phyloP scores from a whole-genome alignment of 1,140 invertebrate genomes.

The Potamilus streckersoni region DNA sequence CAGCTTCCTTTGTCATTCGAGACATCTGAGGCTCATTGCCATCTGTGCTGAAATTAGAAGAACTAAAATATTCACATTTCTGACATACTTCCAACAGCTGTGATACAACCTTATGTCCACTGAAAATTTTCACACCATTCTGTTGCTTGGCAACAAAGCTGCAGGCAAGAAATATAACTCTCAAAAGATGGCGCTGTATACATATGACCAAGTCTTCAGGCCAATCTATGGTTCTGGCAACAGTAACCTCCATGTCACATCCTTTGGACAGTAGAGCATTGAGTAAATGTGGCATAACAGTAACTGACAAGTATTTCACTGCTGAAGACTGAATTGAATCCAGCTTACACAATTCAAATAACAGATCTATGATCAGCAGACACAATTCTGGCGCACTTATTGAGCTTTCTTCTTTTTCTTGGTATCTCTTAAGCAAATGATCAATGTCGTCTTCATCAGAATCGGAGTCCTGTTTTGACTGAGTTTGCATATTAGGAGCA shows the following conservation, averaged over 20 bases:
- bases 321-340: conserved; percentile 33
- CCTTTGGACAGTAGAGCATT: conserved; percentile 30
- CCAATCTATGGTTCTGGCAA: too few relatives aligned
- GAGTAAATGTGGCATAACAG: conserved; percentile 44
- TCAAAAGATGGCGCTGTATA: conserved; percentile 40
- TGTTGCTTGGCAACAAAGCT: conserved; percentile 43
- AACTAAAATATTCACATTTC: too few relatives aligned
- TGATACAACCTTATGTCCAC: conserved; percentile 23
- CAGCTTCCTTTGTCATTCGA: too few relatives aligned
- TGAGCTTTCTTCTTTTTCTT: conserved; percentile 6
- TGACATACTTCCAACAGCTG: conserved; percentile 1
- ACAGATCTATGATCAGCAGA: conserved; percentile 41
- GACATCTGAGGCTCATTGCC: too few relatives aligned
- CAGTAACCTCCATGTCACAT: neutral
- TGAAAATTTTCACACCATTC: conserved; percentile 46
- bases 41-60: too few relatives aligned
- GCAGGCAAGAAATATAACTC: conserved; percentile 40
- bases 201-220: too few relatives aligned
- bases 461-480: conserved; percentile 18
- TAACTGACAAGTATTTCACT: conserved; percentile 41
- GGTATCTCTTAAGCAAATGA: conserved; percentile 14
- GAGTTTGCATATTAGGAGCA: neutral
- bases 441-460: conserved; percentile 29
- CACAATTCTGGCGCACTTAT: conserved; percentile 36
- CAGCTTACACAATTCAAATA: conserved; percentile 41